These are phyloP conservation scores for Drosophila cyrtoloma DNA, from an alignment of 2,888 invertebrate genomes.

Conservation along the genomic window DNA sequence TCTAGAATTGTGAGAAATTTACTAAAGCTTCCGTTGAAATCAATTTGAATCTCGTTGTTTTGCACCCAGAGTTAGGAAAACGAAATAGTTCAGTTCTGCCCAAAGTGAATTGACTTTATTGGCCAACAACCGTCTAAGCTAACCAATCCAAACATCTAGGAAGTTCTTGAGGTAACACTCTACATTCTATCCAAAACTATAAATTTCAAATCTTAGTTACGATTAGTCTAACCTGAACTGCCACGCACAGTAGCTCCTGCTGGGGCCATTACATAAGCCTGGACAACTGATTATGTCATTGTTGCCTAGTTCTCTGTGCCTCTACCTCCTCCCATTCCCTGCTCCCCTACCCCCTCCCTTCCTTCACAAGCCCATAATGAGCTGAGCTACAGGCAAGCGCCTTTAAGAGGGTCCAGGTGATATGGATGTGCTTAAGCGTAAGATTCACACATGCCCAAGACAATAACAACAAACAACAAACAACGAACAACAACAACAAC, in stretches of 20 bases:
- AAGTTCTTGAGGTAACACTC: not conserved
- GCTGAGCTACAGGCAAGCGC: slow-evolving; percentile 24
- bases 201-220: not conserved
- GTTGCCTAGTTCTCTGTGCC: slow-evolving; percentile 7
- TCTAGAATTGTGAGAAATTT: not conserved
- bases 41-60: not conserved
- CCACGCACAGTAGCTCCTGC: slow-evolving; percentile 35
- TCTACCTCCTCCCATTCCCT: not conserved
- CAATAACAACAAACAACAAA: slow-evolving; percentile 14
- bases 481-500: slow-evolving; percentile 17
- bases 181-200: not conserved
- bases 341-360: not conserved
- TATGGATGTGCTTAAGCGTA: slow-evolving; percentile 58
- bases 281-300: slow-evolving; percentile 59
- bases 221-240: not conserved
- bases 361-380: slow-evolving; percentile 21
- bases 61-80: not conserved
- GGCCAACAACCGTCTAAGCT: not conserved
- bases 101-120: not conserved
- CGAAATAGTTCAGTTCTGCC: not conserved
- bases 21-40: not conserved
- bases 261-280: slow-evolving; percentile 20
- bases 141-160: not conserved
- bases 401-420: slow-evolving; percentile 45
- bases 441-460: slow-evolving; percentile 72